These are phyloP conservation scores for Salminus brasiliensis DNA, from an alignment of 2,113 vertebrate species.

Conservation along the genomic window DNA sequence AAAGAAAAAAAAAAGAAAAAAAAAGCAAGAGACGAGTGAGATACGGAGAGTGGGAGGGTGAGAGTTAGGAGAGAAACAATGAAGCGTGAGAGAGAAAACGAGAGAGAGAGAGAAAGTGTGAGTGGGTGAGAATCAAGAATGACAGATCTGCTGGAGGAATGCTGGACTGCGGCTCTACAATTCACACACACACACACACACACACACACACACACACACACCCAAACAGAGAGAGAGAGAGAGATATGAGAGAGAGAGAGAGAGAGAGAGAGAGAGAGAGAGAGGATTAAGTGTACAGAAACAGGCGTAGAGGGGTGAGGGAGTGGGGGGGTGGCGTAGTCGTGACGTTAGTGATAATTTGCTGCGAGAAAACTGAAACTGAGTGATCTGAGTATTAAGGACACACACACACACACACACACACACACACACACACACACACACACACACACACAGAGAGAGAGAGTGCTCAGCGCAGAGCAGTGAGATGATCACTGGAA, in stretches of 20 bases:
- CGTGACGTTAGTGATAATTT: not conserved
- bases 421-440: not conserved
- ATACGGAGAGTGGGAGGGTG: slow-evolving; percentile 42
- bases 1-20: no score
- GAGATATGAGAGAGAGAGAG: not conserved
- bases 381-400: not conserved
- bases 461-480: not conserved
- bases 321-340: not conserved
- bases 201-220: no score
- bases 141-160: not conserved
- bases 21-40: slow-evolving; percentile 76
- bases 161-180: not conserved
- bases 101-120: slow-evolving; percentile 5
- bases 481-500: not conserved
- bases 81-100: slow-evolving; percentile 46
- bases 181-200: no score
- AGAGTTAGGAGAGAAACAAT: not conserved
- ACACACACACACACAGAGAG: no score
- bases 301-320: no score
- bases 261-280: not conserved
- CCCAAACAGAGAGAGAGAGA: not conserved
- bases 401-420: not conserved
- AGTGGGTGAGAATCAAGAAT: no score
- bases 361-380: not conserved
- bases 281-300: no score